Percentiles rank a stretch among this genome's conserved stretches.
Conservation (phyloP, 2,888 invertebrate genomes). For the Neoitamus cyanurus region DNA sequence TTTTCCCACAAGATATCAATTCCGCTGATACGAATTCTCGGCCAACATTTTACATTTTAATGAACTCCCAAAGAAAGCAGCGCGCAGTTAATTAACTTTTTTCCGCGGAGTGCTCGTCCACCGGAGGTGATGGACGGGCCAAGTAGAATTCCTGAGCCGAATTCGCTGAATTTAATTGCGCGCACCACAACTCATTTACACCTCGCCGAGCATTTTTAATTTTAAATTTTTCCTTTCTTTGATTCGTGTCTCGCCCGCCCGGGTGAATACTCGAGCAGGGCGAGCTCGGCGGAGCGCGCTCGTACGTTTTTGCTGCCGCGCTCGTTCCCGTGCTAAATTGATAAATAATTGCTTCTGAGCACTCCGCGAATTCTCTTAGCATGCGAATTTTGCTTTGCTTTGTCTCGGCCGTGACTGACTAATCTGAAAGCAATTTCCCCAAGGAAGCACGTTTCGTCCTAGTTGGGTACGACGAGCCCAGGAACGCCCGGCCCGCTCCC, state of each 20-base stretch:
- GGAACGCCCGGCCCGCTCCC: not conserved
- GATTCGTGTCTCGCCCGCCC: slow-evolving; percentile 25
- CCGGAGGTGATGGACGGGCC: not conserved
- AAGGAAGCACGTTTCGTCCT: slow-evolving; percentile 32
- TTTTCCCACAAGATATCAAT: slow-evolving; percentile 35
- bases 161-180: slow-evolving; percentile 38
- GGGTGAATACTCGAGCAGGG: not conserved
- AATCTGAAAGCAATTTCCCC: slow-evolving; percentile 37
- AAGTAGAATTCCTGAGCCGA: slow-evolving; percentile 30
- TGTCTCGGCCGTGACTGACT: slow-evolving; percentile 22
- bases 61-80: slow-evolving; percentile 38
- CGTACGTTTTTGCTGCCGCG: not conserved
- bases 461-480: not conserved
- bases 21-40: slow-evolving; percentile 32
- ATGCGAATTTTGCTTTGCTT: slow-evolving; percentile 15
- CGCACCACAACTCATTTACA: slow-evolving; percentile 45
- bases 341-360: slow-evolving; percentile 39
- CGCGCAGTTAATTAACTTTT: slow-evolving; percentile 39
- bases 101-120: not conserved
- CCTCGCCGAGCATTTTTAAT: slow-evolving; percentile 36
- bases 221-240: slow-evolving; percentile 31
- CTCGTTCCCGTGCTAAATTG: slow-evolving; percentile 32
- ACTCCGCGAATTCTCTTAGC: slow-evolving; percentile 25
- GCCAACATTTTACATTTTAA: slow-evolving; percentile 38
- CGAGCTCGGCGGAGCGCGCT: not conserved